Percentiles rank a stretch among this genome's conserved stretches.
Evolutionary conservation across 2,888 invertebrate species (phyloP).

Genomic region (Rhaphigaster nebulosa): DNA sequence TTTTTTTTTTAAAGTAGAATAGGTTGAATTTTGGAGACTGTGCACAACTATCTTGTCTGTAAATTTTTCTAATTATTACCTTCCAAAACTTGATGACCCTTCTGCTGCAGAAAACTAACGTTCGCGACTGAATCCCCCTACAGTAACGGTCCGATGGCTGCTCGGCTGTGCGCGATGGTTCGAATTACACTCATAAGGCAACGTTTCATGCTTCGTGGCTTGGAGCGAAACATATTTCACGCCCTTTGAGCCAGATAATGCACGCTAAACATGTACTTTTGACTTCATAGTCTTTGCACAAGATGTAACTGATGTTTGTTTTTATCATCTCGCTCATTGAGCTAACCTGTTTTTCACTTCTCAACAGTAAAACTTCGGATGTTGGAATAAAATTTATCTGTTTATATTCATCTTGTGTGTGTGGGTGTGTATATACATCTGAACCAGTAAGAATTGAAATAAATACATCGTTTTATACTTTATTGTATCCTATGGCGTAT

Average conservation of each 20-base stretch:
- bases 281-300: conserved; percentile 28
- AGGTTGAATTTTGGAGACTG: too few relatives aligned
- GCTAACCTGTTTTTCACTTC: neutral
- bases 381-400: neutral
- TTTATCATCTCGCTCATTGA: neutral
- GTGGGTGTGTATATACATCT: too few relatives aligned
- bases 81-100: neutral
- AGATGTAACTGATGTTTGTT: conserved; percentile 1
- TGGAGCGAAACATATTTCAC: conserved; percentile 53
- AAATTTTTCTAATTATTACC: neutral
- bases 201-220: conserved; percentile 49
- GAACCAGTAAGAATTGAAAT: too few relatives aligned
- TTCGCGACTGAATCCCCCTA: neutral
- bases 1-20: too few relatives aligned
- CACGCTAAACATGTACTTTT: conserved; percentile 13
- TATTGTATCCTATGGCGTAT: too few relatives aligned
- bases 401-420: too few relatives aligned
- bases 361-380: neutral
- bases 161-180: conserved; percentile 45
- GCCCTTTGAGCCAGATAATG: conserved; percentile 26
- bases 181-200: conserved; percentile 48
- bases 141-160: conserved; percentile 26
- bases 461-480: too few relatives aligned
- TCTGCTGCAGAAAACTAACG: neutral
- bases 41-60: neutral